Base-by-base conservation (phyloP, 2,113 vertebrate genomes). In the Ptilonorhynchus violaceus region DNA sequence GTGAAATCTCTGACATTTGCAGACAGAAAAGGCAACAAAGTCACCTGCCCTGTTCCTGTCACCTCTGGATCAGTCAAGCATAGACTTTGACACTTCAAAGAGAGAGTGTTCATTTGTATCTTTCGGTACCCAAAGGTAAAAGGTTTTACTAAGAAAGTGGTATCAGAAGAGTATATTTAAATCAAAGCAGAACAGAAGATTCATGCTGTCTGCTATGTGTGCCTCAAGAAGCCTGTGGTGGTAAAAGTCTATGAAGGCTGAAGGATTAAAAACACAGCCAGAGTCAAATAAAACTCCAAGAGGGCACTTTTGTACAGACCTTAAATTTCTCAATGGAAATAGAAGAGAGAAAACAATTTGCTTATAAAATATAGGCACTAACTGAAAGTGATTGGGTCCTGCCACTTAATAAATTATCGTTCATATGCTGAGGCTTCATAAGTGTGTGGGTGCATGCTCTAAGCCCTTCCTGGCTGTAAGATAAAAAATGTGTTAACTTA, bases 401-500 rank as follows among this genome's bases (percentile, higher is more conserved):
- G 50, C 22, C 69, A 44, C 73, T 78, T 94, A 89, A 89, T 59
- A 89, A 89, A 89, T 62, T 58, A 63, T 17, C 3, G 0, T 79
- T 82, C 39, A 28, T 41, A 66, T 69, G n/a, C 64, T 79, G 46
- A 83, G n/a, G 31, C 52, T 95, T 69, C 17, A 0, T 12, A 66
- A 76, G 33, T 27, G 12, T 77, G 35, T 77, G 42, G 59, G 33
- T 64, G 28, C 60, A 53, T 37, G 63, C 47, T 87, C 73, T 84
- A 86, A 92, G 63, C 50, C 72, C 46, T 83, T 10, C 13, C 25
- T 69, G 46, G 10, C 60, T 77, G 53, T 62, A 66, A 47, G 79
- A 88, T 39, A 37, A 77, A 91, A 96, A 92, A 74, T 28, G 27
- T 81, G 68, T 67, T 91, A 93, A 80, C 82, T 96, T 60, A 80